Evolutionary conservation across 2,888 invertebrate species (phyloP).

Genomic region (Baronia brevicornis): DNA sequence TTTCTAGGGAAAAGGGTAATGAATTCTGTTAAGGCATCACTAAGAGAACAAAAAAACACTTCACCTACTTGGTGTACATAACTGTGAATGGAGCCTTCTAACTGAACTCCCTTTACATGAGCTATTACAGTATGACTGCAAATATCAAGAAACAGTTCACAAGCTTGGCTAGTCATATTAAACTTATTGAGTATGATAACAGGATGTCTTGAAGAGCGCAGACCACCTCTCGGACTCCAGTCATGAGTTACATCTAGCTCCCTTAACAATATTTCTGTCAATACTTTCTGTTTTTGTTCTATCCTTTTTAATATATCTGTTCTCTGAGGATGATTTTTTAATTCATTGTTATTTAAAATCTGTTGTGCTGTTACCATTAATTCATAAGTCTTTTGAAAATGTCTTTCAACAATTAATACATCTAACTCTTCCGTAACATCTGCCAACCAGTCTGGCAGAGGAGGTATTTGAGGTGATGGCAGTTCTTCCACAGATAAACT

Average conservation of each 20-base stretch:
- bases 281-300: constrained; percentile 81
- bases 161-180: constrained; percentile 80
- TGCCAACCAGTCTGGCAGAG: constrained; percentile 88
- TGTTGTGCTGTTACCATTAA: constrained; percentile 79
- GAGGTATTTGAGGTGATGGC: constrained; percentile 52
- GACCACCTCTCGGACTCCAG: constrained; percentile 91
- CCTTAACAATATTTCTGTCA: constrained; percentile 91
- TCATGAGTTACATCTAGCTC: constrained; percentile 93
- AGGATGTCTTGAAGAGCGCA: constrained; percentile 89
- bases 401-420: constrained; percentile 94
- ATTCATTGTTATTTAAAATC: constrained; percentile 53
- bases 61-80: constrained; percentile 88
- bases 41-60: constrained; percentile 88
- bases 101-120: constrained; percentile 85
- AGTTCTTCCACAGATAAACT: constrained; percentile 65
- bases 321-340: constrained; percentile 52
- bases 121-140: constrained; percentile 88
- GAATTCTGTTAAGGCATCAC: constrained; percentile 78
- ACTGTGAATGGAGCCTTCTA: constrained; percentile 85
- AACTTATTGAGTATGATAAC: constrained; percentile 89
- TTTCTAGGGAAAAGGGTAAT: constrained; percentile 86
- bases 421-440: constrained; percentile 96
- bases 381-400: constrained; percentile 93
- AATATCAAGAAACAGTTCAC: constrained; percentile 86
- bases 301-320: constrained; percentile 71